Conservation (phyloP, 2,797 vertebrate genomes). For the Xiphophorus birchmanni region DNA sequence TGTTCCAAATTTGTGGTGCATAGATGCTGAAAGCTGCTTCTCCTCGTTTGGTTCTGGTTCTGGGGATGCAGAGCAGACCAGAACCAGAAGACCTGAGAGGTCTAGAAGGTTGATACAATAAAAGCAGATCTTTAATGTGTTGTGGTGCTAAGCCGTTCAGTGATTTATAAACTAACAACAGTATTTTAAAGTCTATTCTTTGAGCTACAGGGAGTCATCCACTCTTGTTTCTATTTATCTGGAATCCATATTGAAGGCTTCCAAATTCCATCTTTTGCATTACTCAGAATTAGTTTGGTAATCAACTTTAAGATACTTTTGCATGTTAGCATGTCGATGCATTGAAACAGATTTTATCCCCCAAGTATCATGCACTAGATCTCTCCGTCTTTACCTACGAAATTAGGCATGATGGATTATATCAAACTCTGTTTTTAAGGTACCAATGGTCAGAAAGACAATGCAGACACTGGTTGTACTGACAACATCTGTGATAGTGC, state of each 20-base stretch:
- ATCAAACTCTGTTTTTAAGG: not conserved
- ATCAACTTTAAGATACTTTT: not conserved
- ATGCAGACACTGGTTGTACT: not conserved
- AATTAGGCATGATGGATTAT: not conserved
- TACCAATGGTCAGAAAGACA: not conserved
- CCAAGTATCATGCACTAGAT: not conserved
- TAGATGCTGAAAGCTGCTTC: too few relatives aligned
- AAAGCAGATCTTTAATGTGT: too few relatives aligned
- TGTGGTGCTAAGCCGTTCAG: too few relatives aligned
- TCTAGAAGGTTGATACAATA: too few relatives aligned
- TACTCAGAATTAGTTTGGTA: not conserved
- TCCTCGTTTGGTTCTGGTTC: too few relatives aligned
- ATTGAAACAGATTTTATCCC: not conserved
- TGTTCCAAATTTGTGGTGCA: too few relatives aligned
- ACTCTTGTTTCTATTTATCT: not conserved
- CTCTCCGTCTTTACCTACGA: not conserved
- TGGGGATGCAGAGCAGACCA: too few relatives aligned
- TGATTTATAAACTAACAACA: too few relatives aligned
- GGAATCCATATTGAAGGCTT: not conserved
- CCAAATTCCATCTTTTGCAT: not conserved
- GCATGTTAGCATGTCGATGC: not conserved
- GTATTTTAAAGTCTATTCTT: too few relatives aligned
- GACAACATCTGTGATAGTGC: not conserved
- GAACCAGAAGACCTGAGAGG: too few relatives aligned
- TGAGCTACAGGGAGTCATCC: too few relatives aligned